Evolutionary conservation across 2,797 vertebrate species (phyloP), one percentile per base, ranked within the genome.

Genomic region (Mus caroli): DNA sequence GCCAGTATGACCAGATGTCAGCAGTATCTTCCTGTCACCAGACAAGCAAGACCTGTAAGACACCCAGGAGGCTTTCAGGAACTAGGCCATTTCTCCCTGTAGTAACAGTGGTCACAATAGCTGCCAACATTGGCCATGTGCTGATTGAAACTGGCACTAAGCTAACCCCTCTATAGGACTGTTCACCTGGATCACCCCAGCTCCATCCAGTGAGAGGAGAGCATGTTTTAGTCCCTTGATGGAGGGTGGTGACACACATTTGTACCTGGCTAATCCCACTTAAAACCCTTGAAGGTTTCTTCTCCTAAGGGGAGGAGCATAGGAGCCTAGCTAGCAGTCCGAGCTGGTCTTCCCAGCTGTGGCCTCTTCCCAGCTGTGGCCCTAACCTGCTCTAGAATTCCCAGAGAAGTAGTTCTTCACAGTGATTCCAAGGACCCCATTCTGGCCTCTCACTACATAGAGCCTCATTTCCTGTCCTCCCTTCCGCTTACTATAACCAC

Each of bases 51-150:
- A 43, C 58, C 87, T 84, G 64, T 84, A n/a, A 76, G 86, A 82
- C 95, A 78, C n/a, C 85, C 56, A 54, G 85, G 71, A 88, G 83
- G 40, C 73, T 71, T 17, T 54, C 88, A 28, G 69, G 52, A 88
- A 58, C 71, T 64, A 60, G 56, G 46, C 50, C 20, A 6, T 50
- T 60, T 86, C 60, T 10, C 80, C 82, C 78, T 2, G 0, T 43
- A 40, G 20, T 22, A 60, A 3, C 31, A 19, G 15, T 73, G 13
- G 13, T 54, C 13, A 58, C 14, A 1, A 20, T 28, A 37, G 7
- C 84, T 54, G 3, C 34, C 80, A 28, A 3, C 19, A 9, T 34
- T 50, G 4, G 14, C 37, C 17, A 37, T 34, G 28, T 11, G 28
- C 89, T n/a, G 12, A 0, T 9, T 31, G n/a, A 69, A 69, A 76